Evolutionary conservation across 2,113 vertebrate species (phyloP).

Genomic region (Rana temporaria): DNA sequence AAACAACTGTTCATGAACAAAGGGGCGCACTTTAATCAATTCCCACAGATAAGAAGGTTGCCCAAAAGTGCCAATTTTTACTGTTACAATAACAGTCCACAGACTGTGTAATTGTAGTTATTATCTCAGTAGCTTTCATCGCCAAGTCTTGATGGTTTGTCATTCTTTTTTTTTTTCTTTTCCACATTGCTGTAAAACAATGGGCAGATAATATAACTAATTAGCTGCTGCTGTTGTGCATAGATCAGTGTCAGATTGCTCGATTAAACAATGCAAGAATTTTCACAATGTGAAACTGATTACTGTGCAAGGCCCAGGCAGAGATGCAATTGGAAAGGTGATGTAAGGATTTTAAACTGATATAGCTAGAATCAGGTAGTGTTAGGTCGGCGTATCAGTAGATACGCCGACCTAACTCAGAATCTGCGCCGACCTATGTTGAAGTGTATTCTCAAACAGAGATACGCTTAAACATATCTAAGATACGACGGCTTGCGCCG

Average conservation of each 20-base stretch:
- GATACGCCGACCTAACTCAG: too few species aligned
- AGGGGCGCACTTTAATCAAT: neutral
- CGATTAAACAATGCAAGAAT: neutral
- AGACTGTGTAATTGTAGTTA: constrained; percentile 16
- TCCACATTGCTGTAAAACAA: neutral
- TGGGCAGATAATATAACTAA: neutral
- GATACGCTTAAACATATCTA: too few species aligned
- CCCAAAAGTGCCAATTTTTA: neutral
- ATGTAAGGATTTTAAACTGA: too few species aligned
- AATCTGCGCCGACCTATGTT: too few species aligned
- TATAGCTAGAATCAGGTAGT: too few species aligned
- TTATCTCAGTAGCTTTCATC: constrained; percentile 5
- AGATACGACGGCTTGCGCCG: too few species aligned
- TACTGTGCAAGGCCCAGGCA: neutral
- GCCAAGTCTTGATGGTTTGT: neutral
- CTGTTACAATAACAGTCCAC: constrained; percentile 6
- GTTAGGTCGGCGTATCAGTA: too few species aligned
- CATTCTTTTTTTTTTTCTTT: too few species aligned
- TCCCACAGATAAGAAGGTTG: neutral
- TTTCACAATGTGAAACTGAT: neutral
- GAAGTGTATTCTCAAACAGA: too few species aligned
- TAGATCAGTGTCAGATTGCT: neutral
- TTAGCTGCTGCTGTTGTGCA: neutral
- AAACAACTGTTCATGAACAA: too few species aligned
- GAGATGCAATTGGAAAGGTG: neutral